phyloP scores from a whole-genome alignment of 2,888 invertebrate species.

The Anthrax anthrax region DNA sequence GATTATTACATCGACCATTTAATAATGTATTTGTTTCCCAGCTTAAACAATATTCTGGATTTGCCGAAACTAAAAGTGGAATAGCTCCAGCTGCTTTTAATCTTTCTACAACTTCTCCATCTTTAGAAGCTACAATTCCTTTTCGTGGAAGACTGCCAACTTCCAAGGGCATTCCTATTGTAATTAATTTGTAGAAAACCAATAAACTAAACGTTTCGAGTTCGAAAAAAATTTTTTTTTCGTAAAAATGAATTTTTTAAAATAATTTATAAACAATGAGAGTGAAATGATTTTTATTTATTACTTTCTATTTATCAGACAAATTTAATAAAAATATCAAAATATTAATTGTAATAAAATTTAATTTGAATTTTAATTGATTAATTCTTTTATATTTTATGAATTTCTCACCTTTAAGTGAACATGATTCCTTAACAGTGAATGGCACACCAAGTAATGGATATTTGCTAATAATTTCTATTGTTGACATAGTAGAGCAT shows the following conservation, averaged over 20 bases:
- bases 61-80: slow-evolving; percentile 67
- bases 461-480: slow-evolving; percentile 35
- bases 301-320: too few relatives aligned
- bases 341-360: too few relatives aligned
- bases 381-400: too few relatives aligned
- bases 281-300: too few relatives aligned
- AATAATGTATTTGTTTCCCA: slow-evolving; percentile 72
- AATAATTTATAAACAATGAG: too few relatives aligned
- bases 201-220: too few relatives aligned
- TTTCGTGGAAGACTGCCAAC: slow-evolving; percentile 46
- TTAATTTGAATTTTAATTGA: too few relatives aligned
- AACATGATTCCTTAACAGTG: slow-evolving; percentile 68
- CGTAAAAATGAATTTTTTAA: too few relatives aligned
- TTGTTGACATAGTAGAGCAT: slow-evolving; percentile 16
- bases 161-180: slow-evolving; percentile 53
- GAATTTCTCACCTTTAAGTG: slow-evolving; percentile 56
- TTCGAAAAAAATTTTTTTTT: too few relatives aligned
- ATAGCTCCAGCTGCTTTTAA: slow-evolving; percentile 62
- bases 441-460: slow-evolving; percentile 71
- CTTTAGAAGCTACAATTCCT: slow-evolving; percentile 39
- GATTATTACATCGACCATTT: slow-evolving; percentile 67
- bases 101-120: slow-evolving; percentile 51
- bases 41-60: slow-evolving; percentile 77
- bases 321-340: too few relatives aligned
- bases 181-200: neutral